Conservation (phyloP, 2,888 invertebrate genomes). For the Dicycla oo region DNA sequence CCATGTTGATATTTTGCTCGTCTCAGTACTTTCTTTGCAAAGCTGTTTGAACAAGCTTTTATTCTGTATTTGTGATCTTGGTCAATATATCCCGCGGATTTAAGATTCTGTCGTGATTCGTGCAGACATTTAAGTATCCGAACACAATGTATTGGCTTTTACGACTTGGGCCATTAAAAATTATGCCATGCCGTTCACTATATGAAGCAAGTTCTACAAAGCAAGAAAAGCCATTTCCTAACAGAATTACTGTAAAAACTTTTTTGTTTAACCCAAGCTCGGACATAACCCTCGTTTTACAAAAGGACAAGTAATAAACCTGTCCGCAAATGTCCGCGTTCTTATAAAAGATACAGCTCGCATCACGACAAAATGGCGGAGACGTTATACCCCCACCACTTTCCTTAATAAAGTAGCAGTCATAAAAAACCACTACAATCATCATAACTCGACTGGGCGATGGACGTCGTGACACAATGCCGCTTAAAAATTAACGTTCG, state of each 20-base stretch:
- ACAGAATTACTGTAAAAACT: conserved; percentile 66
- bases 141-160: conserved; percentile 18
- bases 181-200: neutral
- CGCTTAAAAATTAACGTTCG: conserved; percentile 83
- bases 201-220: conserved; percentile 24
- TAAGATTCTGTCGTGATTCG: conserved; percentile 1
- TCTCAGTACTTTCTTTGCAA: conserved; percentile 37
- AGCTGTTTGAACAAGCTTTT: conserved; percentile 46
- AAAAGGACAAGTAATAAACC: conserved; percentile 82
- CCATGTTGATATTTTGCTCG: conserved; percentile 63
- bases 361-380: conserved; percentile 77
- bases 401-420: conserved; percentile 84
- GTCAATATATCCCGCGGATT: conserved; percentile 38
- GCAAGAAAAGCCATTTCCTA: conserved; percentile 46
- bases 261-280: conserved; percentile 68
- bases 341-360: conserved; percentile 83
- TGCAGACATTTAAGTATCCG: conserved; percentile 2
- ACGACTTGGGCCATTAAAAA: conserved; percentile 4
- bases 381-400: conserved; percentile 77
- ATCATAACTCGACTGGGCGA: conserved; percentile 82
- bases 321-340: conserved; percentile 77
- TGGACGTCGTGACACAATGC: conserved; percentile 72
- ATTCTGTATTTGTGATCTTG: conserved; percentile 36
- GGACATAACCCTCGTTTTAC: conserved; percentile 73
- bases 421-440: conserved; percentile 89